A percentile compares a stretch with the other conserved stretches of the same genome.
phyloP scores from a whole-genome alignment of 1,140 invertebrate genomes.

The Psilanteris sp. region DNA sequence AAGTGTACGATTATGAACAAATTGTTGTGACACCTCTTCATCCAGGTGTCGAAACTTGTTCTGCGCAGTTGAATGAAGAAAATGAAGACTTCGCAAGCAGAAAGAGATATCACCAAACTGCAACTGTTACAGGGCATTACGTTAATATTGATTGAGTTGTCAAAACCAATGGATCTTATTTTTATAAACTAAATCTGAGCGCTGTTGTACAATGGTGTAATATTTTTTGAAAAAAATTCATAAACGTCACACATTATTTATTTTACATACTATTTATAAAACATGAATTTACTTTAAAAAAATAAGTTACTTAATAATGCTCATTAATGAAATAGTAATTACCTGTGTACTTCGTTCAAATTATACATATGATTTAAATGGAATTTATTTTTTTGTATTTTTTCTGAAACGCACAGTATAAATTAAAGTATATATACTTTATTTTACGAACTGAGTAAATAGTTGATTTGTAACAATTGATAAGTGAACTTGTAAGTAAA shows the following conservation, averaged over 20 bases:
- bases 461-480: too few species aligned
- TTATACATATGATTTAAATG: too few species aligned
- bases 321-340: too few species aligned
- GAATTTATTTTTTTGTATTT: too few species aligned
- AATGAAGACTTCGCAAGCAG: slow-evolving; percentile 96
- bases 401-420: too few species aligned
- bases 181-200: slow-evolving; percentile 11
- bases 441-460: too few species aligned
- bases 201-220: slow-evolving; percentile 5
- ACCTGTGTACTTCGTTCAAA: too few species aligned
- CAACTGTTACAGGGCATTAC: slow-evolving; percentile 88
- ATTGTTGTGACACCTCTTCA: slow-evolving; percentile 93
- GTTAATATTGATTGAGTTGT: slow-evolving; percentile 81
- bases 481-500: too few species aligned
- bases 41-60: slow-evolving; percentile 88
- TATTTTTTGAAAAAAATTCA: slow-evolving; percentile 28
- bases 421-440: too few species aligned
- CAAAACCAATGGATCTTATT: slow-evolving; percentile 1
- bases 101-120: slow-evolving; percentile 94
- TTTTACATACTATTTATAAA: slow-evolving; percentile 13
- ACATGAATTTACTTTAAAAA: too few species aligned
- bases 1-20: slow-evolving; percentile 91
- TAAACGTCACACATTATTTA: slow-evolving; percentile 9
- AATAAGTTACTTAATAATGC: too few species aligned
- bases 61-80: slow-evolving; percentile 94